Percentiles rank a stretch among this genome's conserved stretches.
These are phyloP conservation scores for Camponotus vicinus DNA, from an alignment of 1,140 invertebrate species.

Conservation along the genomic window DNA sequence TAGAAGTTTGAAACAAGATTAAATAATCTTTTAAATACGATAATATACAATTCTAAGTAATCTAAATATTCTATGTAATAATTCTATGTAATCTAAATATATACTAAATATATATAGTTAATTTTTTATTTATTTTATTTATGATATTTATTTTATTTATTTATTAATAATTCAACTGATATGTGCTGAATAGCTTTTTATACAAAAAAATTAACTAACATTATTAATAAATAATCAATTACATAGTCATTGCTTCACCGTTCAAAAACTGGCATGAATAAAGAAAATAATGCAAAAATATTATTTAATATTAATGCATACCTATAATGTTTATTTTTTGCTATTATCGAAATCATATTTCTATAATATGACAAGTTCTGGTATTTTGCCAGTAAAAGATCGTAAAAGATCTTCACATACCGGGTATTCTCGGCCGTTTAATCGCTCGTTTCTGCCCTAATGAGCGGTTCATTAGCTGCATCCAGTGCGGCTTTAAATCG, in stretches of 20 bases:
- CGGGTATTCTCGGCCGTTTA: conserved; percentile 17
- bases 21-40: too few species aligned
- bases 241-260: neutral
- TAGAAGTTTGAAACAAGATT: too few species aligned
- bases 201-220: too few species aligned
- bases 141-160: too few species aligned
- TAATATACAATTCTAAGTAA: too few species aligned
- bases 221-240: neutral
- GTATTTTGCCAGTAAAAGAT: conserved; percentile 3
- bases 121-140: too few species aligned
- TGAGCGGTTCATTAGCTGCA: conserved; percentile 37
- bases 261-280: neutral
- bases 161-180: too few species aligned
- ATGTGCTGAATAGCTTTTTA: too few species aligned
- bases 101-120: neutral
- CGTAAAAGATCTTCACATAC: neutral
- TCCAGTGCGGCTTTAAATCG: conserved; percentile 13
- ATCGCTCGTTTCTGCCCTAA: conserved; percentile 20
- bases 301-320: neutral
- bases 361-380: neutral
- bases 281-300: neutral
- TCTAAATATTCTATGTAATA: too few species aligned
- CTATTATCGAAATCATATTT: neutral
- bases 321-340: neutral
- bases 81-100: too few species aligned